Evolutionary conservation across 2,888 invertebrate species (phyloP).

Genomic region (Heliconius cydno): DNA sequence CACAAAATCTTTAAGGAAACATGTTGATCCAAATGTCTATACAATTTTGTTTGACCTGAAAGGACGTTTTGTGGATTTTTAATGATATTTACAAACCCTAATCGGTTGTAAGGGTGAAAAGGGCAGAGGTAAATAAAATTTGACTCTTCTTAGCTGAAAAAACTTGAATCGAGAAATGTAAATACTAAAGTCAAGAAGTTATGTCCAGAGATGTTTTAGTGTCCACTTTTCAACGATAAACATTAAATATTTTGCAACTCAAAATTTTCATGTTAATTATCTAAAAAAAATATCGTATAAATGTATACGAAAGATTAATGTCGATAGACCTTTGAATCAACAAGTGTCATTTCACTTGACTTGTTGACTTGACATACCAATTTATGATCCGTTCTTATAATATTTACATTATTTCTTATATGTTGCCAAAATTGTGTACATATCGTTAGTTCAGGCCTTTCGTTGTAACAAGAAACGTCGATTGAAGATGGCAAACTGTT

Average conservation of each 20-base stretch:
- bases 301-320: background rate
- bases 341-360: background rate
- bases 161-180: background rate
- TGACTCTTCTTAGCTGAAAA: background rate
- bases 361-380: slow-evolving; percentile 4
- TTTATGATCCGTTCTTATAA: background rate
- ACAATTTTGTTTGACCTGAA: background rate
- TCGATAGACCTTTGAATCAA: background rate
- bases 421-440: slow-evolving; percentile 26
- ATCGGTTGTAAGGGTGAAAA: slow-evolving; percentile 8
- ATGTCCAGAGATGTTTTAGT: background rate
- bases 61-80: background rate
- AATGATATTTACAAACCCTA: slow-evolving; percentile 8
- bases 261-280: too few species aligned
- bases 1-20: background rate
- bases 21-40: slow-evolving; percentile 4
- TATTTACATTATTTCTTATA: slow-evolving; percentile 12
- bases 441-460: slow-evolving; percentile 25
- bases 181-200: background rate
- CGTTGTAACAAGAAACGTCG: slow-evolving; percentile 15
- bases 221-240: too few species aligned
- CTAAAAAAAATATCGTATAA: too few species aligned
- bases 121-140: slow-evolving; percentile 3
- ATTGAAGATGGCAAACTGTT: slow-evolving; percentile 7
- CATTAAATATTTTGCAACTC: too few species aligned